Percentiles rank a stretch among this genome's conserved stretches.
These are phyloP conservation scores for Chalcis sispes DNA, from an alignment of 2,888 invertebrate species.

Conservation along the genomic window DNA sequence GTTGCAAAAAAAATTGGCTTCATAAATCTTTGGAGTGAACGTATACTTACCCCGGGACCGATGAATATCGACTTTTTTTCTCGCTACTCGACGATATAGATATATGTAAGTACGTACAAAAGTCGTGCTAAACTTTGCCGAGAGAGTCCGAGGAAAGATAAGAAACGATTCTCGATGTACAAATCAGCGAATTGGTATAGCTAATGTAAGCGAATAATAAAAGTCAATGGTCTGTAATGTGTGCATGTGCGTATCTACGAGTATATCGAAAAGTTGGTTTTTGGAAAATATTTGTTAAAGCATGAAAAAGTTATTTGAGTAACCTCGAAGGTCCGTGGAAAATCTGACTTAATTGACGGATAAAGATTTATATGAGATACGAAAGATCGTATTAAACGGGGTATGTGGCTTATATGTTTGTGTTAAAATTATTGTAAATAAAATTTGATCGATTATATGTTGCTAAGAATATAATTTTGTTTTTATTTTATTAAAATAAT, in stretches of 20 bases:
- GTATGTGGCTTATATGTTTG: no score
- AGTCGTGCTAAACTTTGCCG: constrained; percentile 6
- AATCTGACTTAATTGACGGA: constrained; percentile 15
- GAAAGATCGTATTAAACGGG: background rate
- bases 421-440: no score
- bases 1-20: constrained; percentile 61
- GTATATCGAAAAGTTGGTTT: background rate
- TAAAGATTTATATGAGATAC: constrained; percentile 18
- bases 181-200: constrained; percentile 33
- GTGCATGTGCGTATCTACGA: constrained; percentile 31
- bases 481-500: no score
- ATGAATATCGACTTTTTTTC: constrained; percentile 44
- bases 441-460: no score
- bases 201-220: constrained; percentile 5
- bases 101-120: background rate
- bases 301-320: background rate
- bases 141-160: constrained; percentile 36
- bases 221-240: constrained; percentile 50
- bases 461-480: no score
- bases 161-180: constrained; percentile 25
- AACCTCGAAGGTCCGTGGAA: background rate
- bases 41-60: constrained; percentile 34
- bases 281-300: background rate
- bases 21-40: constrained; percentile 59
- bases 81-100: background rate